phyloP scores from a whole-genome alignment of 2,113 vertebrate genomes.

The Corythoichthys intestinalis region DNA sequence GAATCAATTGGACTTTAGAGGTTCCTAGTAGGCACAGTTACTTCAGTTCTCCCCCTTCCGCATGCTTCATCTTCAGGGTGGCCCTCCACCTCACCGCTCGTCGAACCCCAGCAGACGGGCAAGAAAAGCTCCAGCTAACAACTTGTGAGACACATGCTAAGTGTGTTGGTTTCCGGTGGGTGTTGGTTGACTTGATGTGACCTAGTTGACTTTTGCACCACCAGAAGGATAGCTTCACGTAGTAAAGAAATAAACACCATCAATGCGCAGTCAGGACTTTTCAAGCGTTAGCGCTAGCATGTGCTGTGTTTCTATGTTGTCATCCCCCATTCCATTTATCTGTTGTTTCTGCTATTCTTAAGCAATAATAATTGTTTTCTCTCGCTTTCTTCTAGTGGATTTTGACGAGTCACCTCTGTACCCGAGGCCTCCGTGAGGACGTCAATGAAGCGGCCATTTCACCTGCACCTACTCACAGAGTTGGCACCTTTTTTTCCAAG shows the following conservation, averaged over 20 bases:
- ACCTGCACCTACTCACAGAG: slow-evolving; percentile 23
- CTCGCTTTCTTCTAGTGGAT: background rate
- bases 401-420: slow-evolving; percentile 13
- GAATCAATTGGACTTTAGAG: background rate
- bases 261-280: background rate
- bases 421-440: slow-evolving; percentile 7
- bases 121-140: slow-evolving; percentile 65
- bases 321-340: too few relatives aligned
- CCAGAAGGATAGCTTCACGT: background rate
- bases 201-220: background rate
- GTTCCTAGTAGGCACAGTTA: slow-evolving; percentile 26
- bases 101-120: slow-evolving; percentile 53
- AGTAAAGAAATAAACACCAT: background rate
- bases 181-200: slow-evolving; percentile 39
- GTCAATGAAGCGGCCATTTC: background rate
- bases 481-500: background rate
- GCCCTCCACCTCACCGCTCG: slow-evolving; percentile 57
- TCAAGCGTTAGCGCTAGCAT: background rate
- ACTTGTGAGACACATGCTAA: slow-evolving; percentile 57
- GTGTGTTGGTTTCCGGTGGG: slow-evolving; percentile 62
- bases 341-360: too few relatives aligned
- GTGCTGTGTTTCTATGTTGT: background rate
- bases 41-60: slow-evolving; percentile 54
- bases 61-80: slow-evolving; percentile 64
- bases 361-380: background rate